Base-by-base conservation (phyloP, 2,888 invertebrate genomes). In the Invenusta paracnida region DNA sequence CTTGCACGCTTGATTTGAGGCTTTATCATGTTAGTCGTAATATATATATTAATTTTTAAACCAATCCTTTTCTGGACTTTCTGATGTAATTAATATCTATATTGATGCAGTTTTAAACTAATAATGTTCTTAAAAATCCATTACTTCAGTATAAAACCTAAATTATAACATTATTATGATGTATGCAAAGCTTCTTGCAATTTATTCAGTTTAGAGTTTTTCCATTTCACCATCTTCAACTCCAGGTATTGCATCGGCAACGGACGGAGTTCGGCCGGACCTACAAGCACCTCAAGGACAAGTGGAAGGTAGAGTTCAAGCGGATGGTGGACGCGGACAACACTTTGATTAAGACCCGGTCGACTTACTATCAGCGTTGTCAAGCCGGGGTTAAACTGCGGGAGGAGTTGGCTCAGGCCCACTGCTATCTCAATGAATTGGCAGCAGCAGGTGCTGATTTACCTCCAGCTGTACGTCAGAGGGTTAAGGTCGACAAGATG, bases 281-380 rank as follows among this genome's bases (percentile, higher is more conserved):
- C 28, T 66, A 83, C 27, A 86, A 86, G 30, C 66, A 83, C 28
- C 73, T 86, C 17, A 86, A 86, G 67, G 86, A 86, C 17, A 86
- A 86, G 67, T 86, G 86, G 86, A 86, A 86, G 67, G n/a, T 23
- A 1, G 86, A 86, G 29, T 66, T 48, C 30, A 86, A 86, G 31
- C 13, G 30, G 67, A 86, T 86, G 86, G 67, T 82, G 48, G 86
- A 86, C 27, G 86, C 86, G 23, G 86, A 86, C 67, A 86, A 82
- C 84, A 30, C 84, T 11, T 27, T 86, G 29, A 25, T 86, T n/a
- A 86, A 86, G 73, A 67, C 86, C 1, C 30, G 73, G 28, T 28
- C 85, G 2, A 67, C 82, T 25, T 86, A 86, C 84, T 86, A 85
- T 85, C 86, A 86, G 28, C 67, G 86, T 27, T 86, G 86, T 29